Conservation (phyloP, 2,113 vertebrate species). For the Dendrocopos noguchii region DNA sequence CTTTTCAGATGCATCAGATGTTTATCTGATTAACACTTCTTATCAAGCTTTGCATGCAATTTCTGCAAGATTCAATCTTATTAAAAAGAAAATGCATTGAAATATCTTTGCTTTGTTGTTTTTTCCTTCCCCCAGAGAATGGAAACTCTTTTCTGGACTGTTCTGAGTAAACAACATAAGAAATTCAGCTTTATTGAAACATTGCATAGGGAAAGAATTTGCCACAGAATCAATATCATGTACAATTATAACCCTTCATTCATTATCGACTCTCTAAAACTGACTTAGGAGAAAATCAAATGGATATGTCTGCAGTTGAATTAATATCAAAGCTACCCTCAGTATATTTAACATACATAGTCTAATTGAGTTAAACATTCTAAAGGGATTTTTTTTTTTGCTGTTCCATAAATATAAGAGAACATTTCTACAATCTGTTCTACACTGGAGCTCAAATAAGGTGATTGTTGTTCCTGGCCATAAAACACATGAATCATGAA, state of each 20-base stretch:
- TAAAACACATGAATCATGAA: background rate
- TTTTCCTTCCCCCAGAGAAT: background rate
- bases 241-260: background rate
- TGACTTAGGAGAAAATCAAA: background rate
- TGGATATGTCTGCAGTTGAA: background rate
- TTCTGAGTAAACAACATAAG: background rate
- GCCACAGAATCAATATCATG: background rate
- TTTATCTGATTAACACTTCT: constrained; percentile 19
- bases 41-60: background rate
- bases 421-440: background rate
- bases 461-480: background rate
- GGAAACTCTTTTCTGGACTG: background rate
- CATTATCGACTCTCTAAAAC: background rate
- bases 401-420: background rate
- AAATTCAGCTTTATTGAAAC: background rate
- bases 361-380: background rate
- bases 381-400: background rate
- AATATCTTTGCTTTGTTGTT: background rate
- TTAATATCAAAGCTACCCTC: background rate
- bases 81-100: background rate
- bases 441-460: background rate
- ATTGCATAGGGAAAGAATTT: background rate
- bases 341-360: background rate
- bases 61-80: background rate
- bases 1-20: background rate